Evolutionary conservation across 2,797 vertebrate species (phyloP).

Genomic region (Malurus leucopterus): DNA sequence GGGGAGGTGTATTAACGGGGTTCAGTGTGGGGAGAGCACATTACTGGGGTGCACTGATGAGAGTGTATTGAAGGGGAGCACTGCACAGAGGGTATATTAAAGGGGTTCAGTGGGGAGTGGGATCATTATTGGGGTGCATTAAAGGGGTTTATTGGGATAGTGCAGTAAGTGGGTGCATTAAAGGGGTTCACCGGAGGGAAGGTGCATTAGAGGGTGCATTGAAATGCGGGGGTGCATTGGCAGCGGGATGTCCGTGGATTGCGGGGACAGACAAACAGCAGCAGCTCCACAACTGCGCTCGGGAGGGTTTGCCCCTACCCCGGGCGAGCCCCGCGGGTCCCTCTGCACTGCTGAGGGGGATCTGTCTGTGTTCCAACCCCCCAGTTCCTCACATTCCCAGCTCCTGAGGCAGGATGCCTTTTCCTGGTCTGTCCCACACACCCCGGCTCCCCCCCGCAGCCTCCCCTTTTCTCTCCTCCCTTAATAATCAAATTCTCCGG

Average conservation of each 20-base stretch:
- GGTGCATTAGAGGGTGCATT: neutral
- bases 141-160: neutral
- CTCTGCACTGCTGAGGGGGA: neutral
- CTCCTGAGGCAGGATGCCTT: neutral
- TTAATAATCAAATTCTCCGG: constrained; percentile 71
- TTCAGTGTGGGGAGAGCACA: neutral
- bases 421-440: neutral
- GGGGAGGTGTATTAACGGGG: neutral
- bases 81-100: neutral
- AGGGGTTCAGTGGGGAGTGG: neutral
- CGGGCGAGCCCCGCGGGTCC: neutral
- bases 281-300: neutral
- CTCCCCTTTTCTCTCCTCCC: constrained; percentile 18
- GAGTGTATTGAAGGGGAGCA: neutral
- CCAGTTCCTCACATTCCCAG: neutral
- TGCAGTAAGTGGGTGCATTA: neutral
- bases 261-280: constrained; percentile 46
- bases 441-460: neutral
- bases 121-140: neutral
- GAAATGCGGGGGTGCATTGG: too few relatives aligned
- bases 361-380: neutral
- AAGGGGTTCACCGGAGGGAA: neutral
- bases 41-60: neutral
- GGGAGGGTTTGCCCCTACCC: constrained; percentile 59
- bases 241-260: accelerated